Evolutionary conservation across 2,888 invertebrate genomes (phyloP).

Genomic region (Epistrophella euchroma): DNA sequence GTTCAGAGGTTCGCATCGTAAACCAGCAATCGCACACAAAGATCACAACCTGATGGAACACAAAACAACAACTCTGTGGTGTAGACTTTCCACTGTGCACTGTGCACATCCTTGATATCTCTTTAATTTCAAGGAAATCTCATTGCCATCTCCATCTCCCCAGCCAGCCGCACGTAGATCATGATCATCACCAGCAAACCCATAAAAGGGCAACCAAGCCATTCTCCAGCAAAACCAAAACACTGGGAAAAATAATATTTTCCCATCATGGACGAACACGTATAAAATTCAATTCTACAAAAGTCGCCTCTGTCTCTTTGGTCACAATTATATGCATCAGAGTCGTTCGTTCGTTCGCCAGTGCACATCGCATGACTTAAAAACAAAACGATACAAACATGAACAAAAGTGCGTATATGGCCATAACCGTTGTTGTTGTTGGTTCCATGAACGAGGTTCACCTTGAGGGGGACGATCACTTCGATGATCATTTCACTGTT

Average conservation of each 20-base stretch:
- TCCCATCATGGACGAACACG: slow-evolving; percentile 62
- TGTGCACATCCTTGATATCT: slow-evolving; percentile 65
- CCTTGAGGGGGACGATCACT: slow-evolving; percentile 74
- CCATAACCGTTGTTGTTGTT: slow-evolving; percentile 33
- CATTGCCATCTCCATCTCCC: slow-evolving; percentile 70
- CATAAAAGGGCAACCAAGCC: slow-evolving; percentile 71
- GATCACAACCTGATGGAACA: slow-evolving; percentile 70
- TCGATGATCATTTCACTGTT: slow-evolving; percentile 54
- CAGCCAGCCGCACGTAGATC: slow-evolving; percentile 65
- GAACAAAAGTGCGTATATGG: slow-evolving; percentile 62
- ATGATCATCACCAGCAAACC: slow-evolving; percentile 67
- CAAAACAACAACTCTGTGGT: slow-evolving; percentile 8
- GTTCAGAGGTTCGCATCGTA: slow-evolving; percentile 63
- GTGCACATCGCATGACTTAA: slow-evolving; percentile 59
- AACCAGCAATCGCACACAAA: slow-evolving; percentile 68
- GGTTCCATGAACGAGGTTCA: slow-evolving; percentile 59
- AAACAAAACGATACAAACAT: slow-evolving; percentile 14
- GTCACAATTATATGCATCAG: slow-evolving; percentile 61
- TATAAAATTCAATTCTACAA: slow-evolving; percentile 70
- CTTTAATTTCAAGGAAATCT: slow-evolving; percentile 74
- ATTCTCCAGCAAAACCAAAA: slow-evolving; percentile 22
- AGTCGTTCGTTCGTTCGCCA: slow-evolving; percentile 12
- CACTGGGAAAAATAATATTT: slow-evolving; percentile 48
- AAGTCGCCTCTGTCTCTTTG: slow-evolving; percentile 49
- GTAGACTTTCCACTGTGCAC: not conserved